phyloP scores from a whole-genome alignment of 2,888 invertebrate genomes.

The Eupithecia subumbrata region DNA sequence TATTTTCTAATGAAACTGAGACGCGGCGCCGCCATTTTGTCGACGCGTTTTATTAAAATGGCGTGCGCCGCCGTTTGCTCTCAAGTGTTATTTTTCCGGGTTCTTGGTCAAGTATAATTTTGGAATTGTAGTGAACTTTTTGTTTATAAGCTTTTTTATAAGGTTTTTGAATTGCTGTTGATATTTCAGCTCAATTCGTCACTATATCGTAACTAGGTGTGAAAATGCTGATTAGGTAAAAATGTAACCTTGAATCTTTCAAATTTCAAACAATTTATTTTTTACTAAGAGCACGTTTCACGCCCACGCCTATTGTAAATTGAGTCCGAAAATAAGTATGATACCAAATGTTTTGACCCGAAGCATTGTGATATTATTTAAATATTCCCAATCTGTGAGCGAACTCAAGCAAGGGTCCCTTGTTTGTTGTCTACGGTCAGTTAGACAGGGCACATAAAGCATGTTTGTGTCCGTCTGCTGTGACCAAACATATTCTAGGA shows the following conservation, averaged over 20 bases:
- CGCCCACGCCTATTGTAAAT: neutral
- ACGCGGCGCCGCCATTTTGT: slow-evolving; percentile 46
- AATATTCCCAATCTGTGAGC: neutral
- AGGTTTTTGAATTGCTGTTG: neutral
- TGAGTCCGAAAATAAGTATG: neutral
- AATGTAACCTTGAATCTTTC: neutral
- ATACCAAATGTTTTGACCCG: neutral
- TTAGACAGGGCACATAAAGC: slow-evolving; percentile 73
- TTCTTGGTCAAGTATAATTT: slow-evolving; percentile 8
- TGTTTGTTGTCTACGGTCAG: slow-evolving; percentile 81
- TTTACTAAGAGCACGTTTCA: neutral
- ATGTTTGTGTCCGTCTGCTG: slow-evolving; percentile 61
- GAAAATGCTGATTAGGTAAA: neutral
- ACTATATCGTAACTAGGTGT: neutral
- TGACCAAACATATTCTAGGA: slow-evolving; percentile 38
- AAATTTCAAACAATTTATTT: neutral
- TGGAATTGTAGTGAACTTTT: slow-evolving; percentile 1
- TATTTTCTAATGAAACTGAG: slow-evolving; percentile 68
- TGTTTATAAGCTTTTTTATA: neutral
- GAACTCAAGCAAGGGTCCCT: slow-evolving; percentile 17
- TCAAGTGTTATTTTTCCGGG: slow-evolving; percentile 26
- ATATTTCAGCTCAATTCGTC: neutral
- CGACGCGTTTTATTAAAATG: slow-evolving; percentile 43
- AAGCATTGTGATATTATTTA: slow-evolving; percentile 8
- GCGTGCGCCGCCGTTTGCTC: slow-evolving; percentile 14